Base-by-base conservation (phyloP, 1,140 invertebrate species). In the Nomia melanderi region DNA sequence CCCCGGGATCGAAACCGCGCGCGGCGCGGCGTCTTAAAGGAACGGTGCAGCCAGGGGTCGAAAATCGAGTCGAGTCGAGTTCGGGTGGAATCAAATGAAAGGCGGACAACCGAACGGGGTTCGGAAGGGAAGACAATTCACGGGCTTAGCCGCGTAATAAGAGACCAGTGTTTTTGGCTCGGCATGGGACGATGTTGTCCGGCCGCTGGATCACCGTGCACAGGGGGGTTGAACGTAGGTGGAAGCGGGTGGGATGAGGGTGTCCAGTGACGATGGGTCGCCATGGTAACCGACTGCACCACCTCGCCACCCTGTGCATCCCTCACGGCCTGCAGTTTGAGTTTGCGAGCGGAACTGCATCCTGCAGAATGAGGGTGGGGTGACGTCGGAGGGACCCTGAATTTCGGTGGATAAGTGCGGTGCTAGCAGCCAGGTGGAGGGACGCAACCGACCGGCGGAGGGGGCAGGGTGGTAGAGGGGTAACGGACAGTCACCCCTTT, bases 261-360 rank as follows among this genome's bases (percentile, higher is more conserved):
- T 91, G 91, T 92, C 92, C 91, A 91, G 91, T 91, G 88, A 90
- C 90, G 91, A 87, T 89, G 88, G 88, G 89, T 92, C 85, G 83
- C 89, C 88, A 92, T 92, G 90, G 91, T 85, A 91, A 92, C 91
- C 90, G 91, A 92, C 92, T 92, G 91, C 90, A 91, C 88, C 90
- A 87, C 88, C 87, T 87, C 88, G 84, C 86, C 84, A 79, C 84
- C 88, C 89, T 79, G 83, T 87, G 88, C 83, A 88, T 87, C 88
- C 87, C 87, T 87, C 79, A 85, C 88, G 85, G 88, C 87, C n/a
- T 91, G 90, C 90, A 90, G 86, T 89, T 89, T 83, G 88, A 90
- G 88, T 90, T 90, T 89, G 88, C 82, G 83, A 87, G 79, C 85
- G 87, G 84, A 83, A 86, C 87, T 88, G 87, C 87, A 88, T 87